Conservation (phyloP, 2,113 vertebrate species). For the Stictonetta naevosa region DNA sequence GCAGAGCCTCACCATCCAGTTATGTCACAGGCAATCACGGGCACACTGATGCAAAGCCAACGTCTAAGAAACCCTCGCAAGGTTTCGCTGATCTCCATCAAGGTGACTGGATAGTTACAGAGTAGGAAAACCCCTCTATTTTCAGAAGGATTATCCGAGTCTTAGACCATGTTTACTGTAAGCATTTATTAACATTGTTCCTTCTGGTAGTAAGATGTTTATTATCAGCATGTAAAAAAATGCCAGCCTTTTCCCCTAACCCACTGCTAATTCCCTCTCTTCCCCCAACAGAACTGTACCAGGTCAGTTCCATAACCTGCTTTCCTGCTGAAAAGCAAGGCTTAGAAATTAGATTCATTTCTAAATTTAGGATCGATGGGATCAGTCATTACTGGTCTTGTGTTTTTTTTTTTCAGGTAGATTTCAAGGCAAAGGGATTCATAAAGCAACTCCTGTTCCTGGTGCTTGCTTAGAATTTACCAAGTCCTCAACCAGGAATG, state of each 20-base stretch:
- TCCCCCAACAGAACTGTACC: background rate
- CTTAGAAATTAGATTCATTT: slow-evolving; percentile 2
- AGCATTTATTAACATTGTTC: background rate
- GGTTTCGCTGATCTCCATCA: background rate
- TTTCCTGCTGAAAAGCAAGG: slow-evolving; percentile 2
- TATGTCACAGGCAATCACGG: background rate
- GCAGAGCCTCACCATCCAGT: background rate
- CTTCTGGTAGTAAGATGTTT: background rate
- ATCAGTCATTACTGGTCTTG: background rate
- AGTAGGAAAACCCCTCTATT: background rate
- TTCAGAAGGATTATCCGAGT: background rate
- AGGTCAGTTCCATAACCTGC: slow-evolving; percentile 48
- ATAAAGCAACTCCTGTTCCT: background rate
- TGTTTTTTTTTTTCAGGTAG: background rate
- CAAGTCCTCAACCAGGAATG: background rate
- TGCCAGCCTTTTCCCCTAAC: background rate
- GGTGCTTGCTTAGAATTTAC: background rate
- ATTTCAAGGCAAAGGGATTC: background rate
- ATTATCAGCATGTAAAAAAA: background rate
- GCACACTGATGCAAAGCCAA: background rate
- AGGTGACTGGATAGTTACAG: background rate
- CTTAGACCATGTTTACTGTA: background rate
- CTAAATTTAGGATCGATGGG: slow-evolving; percentile 43
- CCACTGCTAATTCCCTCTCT: background rate
- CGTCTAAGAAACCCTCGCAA: background rate